Evolutionary conservation across 2,797 vertebrate genomes (phyloP).

Genomic region (Phoeniculus purpureus): DNA sequence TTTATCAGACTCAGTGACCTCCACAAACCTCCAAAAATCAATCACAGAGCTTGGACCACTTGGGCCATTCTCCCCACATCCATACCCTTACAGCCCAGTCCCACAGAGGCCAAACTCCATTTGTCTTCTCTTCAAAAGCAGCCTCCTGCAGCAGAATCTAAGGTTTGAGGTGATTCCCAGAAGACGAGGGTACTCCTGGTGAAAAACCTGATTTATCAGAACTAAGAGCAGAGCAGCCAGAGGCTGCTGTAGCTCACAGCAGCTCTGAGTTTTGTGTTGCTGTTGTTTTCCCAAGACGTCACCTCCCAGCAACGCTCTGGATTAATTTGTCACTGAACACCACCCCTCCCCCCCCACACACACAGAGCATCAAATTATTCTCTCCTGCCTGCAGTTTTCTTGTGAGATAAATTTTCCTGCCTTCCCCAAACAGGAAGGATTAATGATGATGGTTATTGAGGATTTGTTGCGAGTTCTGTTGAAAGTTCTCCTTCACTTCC

Average conservation of each 20-base stretch:
- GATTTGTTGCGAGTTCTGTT: neutral
- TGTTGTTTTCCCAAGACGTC: neutral
- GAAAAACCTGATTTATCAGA: neutral
- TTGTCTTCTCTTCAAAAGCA: neutral
- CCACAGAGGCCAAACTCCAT: neutral
- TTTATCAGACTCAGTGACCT: neutral
- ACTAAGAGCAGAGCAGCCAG: neutral
- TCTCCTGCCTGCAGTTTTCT: neutral
- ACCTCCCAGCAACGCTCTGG: neutral
- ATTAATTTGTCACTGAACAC: neutral
- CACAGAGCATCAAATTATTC: neutral
- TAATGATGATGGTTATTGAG: neutral
- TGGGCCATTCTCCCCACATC: neutral
- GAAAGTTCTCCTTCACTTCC: neutral
- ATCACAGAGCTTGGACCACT: neutral
- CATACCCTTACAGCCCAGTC: rapidly evolving
- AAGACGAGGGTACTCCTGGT: neutral
- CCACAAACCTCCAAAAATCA: neutral
- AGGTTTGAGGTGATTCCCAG: neutral
- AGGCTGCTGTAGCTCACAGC: neutral
- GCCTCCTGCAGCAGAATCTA: neutral
- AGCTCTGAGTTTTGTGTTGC: neutral
- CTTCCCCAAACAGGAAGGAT: neutral
- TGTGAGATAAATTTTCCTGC: neutral
- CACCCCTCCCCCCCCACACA: no score